Conservation (phyloP, 2,113 vertebrate species). For the Megaptera novaeangliae region DNA sequence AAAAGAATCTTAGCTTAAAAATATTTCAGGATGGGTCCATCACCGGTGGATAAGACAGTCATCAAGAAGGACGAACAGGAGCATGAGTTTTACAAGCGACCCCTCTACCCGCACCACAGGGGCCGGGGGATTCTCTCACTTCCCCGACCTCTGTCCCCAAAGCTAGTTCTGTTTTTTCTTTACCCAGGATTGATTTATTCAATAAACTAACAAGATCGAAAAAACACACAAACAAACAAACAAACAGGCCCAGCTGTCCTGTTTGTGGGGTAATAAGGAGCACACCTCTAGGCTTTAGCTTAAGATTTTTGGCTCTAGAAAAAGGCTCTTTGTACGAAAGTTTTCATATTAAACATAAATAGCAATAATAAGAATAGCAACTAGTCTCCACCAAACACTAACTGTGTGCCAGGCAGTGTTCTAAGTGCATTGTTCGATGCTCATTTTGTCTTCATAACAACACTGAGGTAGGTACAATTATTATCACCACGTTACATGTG, state of each 20-base stretch:
- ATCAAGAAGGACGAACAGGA: conserved; percentile 97
- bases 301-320: neutral
- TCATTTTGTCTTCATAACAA: neutral
- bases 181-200: conserved; percentile 42
- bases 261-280: neutral
- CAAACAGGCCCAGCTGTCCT: too few relatives aligned
- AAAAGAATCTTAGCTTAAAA: neutral
- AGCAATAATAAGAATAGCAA: neutral
- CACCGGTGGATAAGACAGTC: conserved; percentile 85
- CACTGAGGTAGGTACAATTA: neutral
- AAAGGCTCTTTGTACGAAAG: neutral
- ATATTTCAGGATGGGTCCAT: neutral
- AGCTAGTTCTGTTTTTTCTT: conserved; percentile 36
- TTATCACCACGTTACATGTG: neutral
- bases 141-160: neutral
- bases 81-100: conserved; percentile 96
- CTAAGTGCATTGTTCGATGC: neutral
- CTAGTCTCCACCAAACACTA: neutral
- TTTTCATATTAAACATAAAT: neutral
- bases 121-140: neutral
- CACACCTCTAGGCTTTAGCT: neutral
- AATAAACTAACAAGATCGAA: conserved; percentile 57
- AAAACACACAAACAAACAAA: too few relatives aligned
- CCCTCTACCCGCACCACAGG: neutral
- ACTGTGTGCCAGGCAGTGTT: neutral